A percentile compares a stretch with the other conserved stretches of the same genome.
These are phyloP conservation scores for Brachirus orientalis DNA, from an alignment of 2,113 vertebrate species.

Conservation along the genomic window DNA sequence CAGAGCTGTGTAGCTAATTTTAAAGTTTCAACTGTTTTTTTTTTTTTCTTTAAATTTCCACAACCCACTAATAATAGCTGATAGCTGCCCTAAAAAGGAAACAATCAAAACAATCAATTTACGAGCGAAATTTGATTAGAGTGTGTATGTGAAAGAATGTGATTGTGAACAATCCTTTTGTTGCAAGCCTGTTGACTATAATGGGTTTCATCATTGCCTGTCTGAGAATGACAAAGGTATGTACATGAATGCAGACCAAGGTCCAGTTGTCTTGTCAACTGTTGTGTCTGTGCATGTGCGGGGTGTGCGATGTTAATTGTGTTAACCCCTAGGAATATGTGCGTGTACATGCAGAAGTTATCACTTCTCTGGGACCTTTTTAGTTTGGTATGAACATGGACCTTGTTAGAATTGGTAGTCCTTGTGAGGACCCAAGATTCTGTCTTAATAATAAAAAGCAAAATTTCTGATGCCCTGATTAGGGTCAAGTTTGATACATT, in stretches of 20 bases:
- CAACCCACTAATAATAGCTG: not conserved
- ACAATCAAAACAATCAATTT: not conserved
- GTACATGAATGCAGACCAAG: slow-evolving; percentile 46
- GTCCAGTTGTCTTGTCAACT: slow-evolving; percentile 63
- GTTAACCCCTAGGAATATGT: not conserved
- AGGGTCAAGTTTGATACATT: not conserved
- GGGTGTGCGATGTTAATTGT: too few species aligned
- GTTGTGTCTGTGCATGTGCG: slow-evolving; percentile 20
- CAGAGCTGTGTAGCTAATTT: too few species aligned
- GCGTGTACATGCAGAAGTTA: slow-evolving; percentile 7
- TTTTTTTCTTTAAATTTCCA: too few species aligned
- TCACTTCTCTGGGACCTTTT: too few species aligned
- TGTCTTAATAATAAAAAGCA: too few species aligned
- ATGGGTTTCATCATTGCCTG: slow-evolving; percentile 40
- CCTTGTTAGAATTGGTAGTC: not conserved
- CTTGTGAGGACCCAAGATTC: too few species aligned
- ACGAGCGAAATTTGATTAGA: slow-evolving; percentile 13
- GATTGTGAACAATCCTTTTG: slow-evolving; percentile 13
- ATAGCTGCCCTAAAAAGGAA: not conserved
- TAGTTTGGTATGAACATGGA: too few species aligned
- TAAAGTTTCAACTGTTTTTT: too few species aligned
- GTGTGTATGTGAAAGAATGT: slow-evolving; percentile 4
- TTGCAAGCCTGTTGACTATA: slow-evolving; percentile 13
- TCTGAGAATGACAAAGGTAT: slow-evolving; percentile 68
- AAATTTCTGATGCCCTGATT: too few species aligned